These are phyloP conservation scores for Aurelia coerulea DNA, from an alignment of 30 jellyfish, hydroid and myxozoan genomes.

Conservation along the genomic window DNA sequence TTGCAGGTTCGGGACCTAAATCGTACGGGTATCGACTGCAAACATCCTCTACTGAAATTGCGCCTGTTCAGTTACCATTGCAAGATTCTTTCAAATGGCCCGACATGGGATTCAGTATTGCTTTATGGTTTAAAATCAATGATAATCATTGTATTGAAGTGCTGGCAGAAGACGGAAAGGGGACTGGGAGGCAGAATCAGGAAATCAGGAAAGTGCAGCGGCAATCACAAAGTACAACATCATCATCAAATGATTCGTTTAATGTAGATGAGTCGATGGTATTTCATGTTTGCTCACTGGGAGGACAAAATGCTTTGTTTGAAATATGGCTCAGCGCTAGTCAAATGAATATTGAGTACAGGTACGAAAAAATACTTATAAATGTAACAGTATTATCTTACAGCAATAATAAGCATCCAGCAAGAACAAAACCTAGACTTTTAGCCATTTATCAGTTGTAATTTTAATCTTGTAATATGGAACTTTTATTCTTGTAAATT, in stretches of 20 bases:
- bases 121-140: constrained; percentile 81
- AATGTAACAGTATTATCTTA: neutral
- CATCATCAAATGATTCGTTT: constrained; percentile 10
- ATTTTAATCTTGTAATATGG: too few species aligned
- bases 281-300: constrained; percentile 86
- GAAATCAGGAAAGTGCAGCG: neutral
- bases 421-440: too few species aligned
- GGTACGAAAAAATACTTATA: constrained; percentile 40
- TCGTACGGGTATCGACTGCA: constrained; percentile 67
- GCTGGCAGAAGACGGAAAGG: neutral
- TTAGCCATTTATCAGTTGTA: too few species aligned
- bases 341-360: constrained; percentile 81
- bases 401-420: too few species aligned
- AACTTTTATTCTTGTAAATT: too few species aligned
- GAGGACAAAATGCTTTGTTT: constrained; percentile 85
- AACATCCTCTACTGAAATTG: constrained; percentile 71
- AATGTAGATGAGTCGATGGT: constrained; percentile 48
- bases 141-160: constrained; percentile 17
- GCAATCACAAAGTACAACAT: neutral
- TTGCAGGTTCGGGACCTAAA: constrained; percentile 45
- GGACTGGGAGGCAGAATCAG: neutral
- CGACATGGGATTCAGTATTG: constrained; percentile 87
- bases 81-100: constrained; percentile 91
- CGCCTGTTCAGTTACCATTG: constrained; percentile 89
- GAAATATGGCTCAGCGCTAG: constrained; percentile 92